phyloP scores from a whole-genome alignment of 2,888 invertebrate species.

The Charanyca ferruginea region DNA sequence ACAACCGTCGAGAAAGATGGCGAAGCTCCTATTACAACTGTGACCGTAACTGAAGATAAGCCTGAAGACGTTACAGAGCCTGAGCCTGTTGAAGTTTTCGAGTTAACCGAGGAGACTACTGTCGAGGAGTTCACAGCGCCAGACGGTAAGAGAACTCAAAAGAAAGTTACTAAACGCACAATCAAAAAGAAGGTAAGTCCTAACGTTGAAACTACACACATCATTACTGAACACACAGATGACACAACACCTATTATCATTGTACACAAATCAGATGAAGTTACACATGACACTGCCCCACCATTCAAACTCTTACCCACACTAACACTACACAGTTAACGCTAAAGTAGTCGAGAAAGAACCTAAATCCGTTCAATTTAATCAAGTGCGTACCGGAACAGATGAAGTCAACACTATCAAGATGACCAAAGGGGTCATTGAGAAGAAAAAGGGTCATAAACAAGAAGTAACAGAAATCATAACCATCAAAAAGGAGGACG shows the following conservation, averaged over 20 bases:
- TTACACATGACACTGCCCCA: constrained; percentile 60
- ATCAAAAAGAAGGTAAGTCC: too few relatives aligned
- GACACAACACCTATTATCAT: too few relatives aligned
- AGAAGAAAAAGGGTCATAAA: constrained; percentile 42
- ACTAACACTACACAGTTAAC: neutral
- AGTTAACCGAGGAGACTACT: constrained; percentile 68
- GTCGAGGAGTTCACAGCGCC: neutral
- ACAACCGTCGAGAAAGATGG: constrained; percentile 26
- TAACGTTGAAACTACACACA: too few relatives aligned
- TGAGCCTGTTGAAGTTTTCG: constrained; percentile 63
- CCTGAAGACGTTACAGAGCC: too few relatives aligned
- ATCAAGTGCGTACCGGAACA: constrained; percentile 57
- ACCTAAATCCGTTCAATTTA: constrained; percentile 63
- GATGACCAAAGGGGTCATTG: constrained; percentile 71
- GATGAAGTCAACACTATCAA: constrained; percentile 72
- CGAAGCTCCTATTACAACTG: constrained; percentile 11
- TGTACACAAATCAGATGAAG: constrained; percentile 43
- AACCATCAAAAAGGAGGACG: constrained; percentile 39
- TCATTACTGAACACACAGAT: too few relatives aligned
- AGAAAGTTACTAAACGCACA: too few relatives aligned
- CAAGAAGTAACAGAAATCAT: constrained; percentile 61
- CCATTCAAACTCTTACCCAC: constrained; percentile 11
- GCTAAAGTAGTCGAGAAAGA: constrained; percentile 47
- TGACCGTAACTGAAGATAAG: too few relatives aligned
- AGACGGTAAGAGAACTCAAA: constrained; percentile 15